Evolutionary conservation across 1,140 invertebrate genomes (phyloP).

Genomic region (Drosophila erecta): DNA sequence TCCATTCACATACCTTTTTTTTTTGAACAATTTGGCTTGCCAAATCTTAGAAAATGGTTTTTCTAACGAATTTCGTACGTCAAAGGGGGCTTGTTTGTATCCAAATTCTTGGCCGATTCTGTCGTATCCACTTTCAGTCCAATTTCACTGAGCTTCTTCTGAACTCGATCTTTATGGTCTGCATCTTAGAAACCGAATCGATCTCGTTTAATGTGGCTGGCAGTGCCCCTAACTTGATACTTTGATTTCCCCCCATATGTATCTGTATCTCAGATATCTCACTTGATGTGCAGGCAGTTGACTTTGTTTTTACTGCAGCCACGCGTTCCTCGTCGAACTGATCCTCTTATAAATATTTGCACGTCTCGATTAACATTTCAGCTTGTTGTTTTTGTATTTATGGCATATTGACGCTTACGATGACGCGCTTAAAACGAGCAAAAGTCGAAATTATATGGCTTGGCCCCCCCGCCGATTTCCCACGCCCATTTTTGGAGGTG

Average conservation of each 20-base stretch:
- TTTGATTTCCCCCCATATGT: background rate
- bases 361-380: constrained; percentile 10
- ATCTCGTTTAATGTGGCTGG: constrained; percentile 39
- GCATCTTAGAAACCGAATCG: constrained; percentile 11
- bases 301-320: constrained; percentile 8
- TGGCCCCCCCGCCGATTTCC: constrained; percentile 45
- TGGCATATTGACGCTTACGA: constrained; percentile 56
- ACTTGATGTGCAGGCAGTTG: constrained; percentile 12
- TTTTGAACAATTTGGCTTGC: no score
- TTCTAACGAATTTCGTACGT: no score
- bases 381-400: constrained; percentile 14
- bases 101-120: no score
- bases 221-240: background rate
- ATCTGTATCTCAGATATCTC: no score
- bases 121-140: no score
- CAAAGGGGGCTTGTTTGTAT: no score
- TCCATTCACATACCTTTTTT: no score
- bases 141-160: no score
- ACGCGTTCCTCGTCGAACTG: background rate
- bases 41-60: no score
- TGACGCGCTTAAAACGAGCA: constrained; percentile 36
- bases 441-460: constrained; percentile 29
- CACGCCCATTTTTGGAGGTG: constrained; percentile 65
- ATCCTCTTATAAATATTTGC: constrained; percentile 30
- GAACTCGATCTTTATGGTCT: background rate